Evolutionary conservation across 1,140 invertebrate genomes (phyloP).

Genomic region (Olivierus martensii): DNA sequence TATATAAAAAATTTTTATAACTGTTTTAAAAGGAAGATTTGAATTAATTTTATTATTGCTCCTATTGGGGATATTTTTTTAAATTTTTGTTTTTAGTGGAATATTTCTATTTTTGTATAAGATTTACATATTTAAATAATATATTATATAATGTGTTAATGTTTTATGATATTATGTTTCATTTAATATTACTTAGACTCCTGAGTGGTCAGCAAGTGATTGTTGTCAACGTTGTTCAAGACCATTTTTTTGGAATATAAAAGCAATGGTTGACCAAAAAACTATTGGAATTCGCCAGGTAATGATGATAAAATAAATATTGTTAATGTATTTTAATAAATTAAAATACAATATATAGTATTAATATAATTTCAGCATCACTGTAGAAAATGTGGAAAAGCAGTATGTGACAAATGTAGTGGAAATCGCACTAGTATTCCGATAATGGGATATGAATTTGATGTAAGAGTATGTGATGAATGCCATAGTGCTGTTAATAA

Average conservation of each 20-base stretch:
- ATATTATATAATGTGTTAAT: too few relatives aligned
- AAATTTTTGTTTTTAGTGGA: too few relatives aligned
- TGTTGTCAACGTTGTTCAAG: conserved; percentile 80
- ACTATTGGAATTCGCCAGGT: conserved; percentile 77
- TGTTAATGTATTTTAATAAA: too few relatives aligned
- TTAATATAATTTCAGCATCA: conserved; percentile 19
- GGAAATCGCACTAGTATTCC: conserved; percentile 74
- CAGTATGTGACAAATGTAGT: conserved; percentile 86
- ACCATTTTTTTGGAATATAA: conserved; percentile 98
- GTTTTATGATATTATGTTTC: too few relatives aligned
- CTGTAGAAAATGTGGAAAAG: conserved; percentile 60
- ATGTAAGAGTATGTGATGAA: conserved; percentile 85
- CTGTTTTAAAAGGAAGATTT: too few relatives aligned
- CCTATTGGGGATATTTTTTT: too few relatives aligned
- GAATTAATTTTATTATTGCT: too few relatives aligned
- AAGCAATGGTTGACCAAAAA: conserved; percentile 94
- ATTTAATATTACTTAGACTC: conserved; percentile 44
- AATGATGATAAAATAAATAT: conserved; percentile 26
- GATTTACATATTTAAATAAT: too few relatives aligned
- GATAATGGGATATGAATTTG: conserved; percentile 94
- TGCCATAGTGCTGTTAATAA: conserved; percentile 71
- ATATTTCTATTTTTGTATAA: too few relatives aligned
- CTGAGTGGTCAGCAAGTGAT: conserved; percentile 86
- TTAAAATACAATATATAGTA: too few relatives aligned
- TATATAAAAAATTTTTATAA: too few relatives aligned